Conservation (phyloP, 2,113 vertebrate species). For the Pelmatolapia mariae region DNA sequence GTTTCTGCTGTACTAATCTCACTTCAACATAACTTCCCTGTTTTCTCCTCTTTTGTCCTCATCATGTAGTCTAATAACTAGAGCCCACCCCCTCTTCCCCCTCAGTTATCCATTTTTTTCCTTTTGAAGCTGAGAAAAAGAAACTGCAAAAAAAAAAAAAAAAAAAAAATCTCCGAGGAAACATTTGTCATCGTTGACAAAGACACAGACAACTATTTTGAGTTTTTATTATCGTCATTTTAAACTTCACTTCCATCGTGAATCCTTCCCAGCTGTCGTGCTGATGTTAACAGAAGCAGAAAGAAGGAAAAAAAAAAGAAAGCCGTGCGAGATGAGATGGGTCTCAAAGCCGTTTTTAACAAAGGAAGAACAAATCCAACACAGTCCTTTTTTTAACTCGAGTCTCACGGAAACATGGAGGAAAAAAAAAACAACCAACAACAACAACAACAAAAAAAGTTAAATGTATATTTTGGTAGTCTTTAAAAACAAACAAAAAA, state of each 20-base stretch:
- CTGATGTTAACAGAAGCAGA: constrained; percentile 39
- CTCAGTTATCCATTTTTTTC: constrained; percentile 54
- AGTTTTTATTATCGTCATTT: constrained; percentile 61
- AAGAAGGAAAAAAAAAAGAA: not conserved
- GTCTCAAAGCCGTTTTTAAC: constrained; percentile 63
- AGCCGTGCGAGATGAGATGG: constrained; percentile 31
- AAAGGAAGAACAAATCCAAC: constrained; percentile 61
- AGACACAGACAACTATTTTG: constrained; percentile 54
- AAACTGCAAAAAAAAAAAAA: constrained; percentile 44
- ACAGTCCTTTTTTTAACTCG: constrained; percentile 54
- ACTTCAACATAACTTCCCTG: constrained; percentile 53
- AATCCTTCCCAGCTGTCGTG: constrained; percentile 44
- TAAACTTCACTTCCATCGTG: constrained; percentile 56
- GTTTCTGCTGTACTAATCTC: constrained; percentile 82
- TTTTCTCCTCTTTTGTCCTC: constrained; percentile 52
- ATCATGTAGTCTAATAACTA: constrained; percentile 44
- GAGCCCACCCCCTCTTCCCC: constrained; percentile 35
- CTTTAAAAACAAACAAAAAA: constrained; percentile 63
- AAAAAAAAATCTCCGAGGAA: constrained; percentile 17
- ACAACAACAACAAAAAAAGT: constrained; percentile 28
- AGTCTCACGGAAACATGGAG: constrained; percentile 70
- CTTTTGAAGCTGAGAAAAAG: constrained; percentile 50
- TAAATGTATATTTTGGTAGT: constrained; percentile 94
- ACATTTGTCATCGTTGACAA: constrained; percentile 58
- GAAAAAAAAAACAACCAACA: constrained; percentile 54